Evolutionary conservation across 2,113 vertebrate genomes (phyloP), one percentile per base, ranked within the genome.

Genomic region (Propithecus coquereli): DNA sequence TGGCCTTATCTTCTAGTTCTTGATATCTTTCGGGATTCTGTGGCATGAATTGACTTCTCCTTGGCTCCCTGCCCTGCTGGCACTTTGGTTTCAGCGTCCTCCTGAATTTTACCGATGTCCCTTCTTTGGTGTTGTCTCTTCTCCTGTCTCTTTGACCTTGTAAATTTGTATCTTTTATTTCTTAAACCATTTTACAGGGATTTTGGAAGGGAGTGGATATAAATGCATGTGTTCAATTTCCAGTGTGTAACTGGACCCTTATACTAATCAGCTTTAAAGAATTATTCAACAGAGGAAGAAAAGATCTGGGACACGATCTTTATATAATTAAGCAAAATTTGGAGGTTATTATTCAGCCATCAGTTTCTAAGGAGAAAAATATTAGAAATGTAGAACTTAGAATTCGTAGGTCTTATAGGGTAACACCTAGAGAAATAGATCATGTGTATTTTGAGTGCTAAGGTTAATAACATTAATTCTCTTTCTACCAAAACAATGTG

Each of bases 371-470:
- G 87, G 47, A 94, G 77, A 25, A 61, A 84, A 40, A 79, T 2
- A 43, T 87, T 90, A 87, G 82, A 94, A 86, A 92, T 63, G 37
- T 7, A 90, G 73, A 91, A 61, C 61, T 87, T 85, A 87, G 74
- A 93, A 73, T 37, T 93, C 65, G 57, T 65, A 54, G 34, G 27
- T 63, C 79, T 45, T 40, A 10, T 3, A 1, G 20, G 37, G 37
- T 92, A 85, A 59, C 32, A 5, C 30, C 57, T 79, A 47, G 30
- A 66, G 47, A 92, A 47, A 70, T 61, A 88, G 32, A 43, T 76
- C 22, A 25, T 0, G 0, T 63, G 50, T 59, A 79, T 43, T 93
- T 91, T 70, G 25, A 73, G 30, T 43, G 63, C 61, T 30, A 40
- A 70, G 40, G 17, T 70, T 97, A 88, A 47, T 50, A 87, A 95